Conservation (phyloP, 1,140 invertebrate species). For the Aporrectodea caliginosa region DNA sequence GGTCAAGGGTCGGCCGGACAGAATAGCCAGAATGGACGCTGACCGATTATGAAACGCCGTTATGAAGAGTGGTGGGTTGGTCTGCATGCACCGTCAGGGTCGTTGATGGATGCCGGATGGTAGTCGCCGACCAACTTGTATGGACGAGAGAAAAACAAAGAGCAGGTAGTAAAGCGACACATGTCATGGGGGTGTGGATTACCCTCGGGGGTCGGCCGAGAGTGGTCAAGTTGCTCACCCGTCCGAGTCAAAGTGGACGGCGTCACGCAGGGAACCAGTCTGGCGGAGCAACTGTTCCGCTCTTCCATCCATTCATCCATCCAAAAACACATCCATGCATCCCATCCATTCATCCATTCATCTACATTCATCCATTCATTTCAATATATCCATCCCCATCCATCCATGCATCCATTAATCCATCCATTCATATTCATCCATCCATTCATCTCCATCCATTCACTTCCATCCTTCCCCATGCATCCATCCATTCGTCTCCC, state of each 20-base stretch:
- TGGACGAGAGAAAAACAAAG: too few relatives aligned
- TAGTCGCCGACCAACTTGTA: too few relatives aligned
- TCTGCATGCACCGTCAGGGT: too few relatives aligned
- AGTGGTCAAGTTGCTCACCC: neutral
- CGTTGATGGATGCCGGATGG: too few relatives aligned
- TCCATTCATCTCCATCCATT: too few relatives aligned
- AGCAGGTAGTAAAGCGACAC: neutral
- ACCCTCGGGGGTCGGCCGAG: neutral
- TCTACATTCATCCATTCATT: neutral
- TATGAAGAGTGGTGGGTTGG: too few relatives aligned
- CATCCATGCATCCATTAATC: neutral
- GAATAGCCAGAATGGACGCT: too few relatives aligned
- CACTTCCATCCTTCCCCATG: neutral
- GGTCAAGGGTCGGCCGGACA: too few relatives aligned
- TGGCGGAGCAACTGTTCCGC: neutral
- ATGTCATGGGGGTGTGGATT: neutral
- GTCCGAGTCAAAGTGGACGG: neutral
- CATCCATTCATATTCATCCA: too few relatives aligned
- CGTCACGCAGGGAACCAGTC: neutral
- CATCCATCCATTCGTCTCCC: slow-evolving; percentile 16
- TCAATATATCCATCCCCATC: too few relatives aligned
- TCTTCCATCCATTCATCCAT: neutral
- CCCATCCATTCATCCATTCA: slow-evolving; percentile 1
- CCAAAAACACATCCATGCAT: neutral
- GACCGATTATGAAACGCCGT: too few relatives aligned